A percentile compares a stretch with the other conserved stretches of the same genome.
Evolutionary conservation across 2,888 invertebrate species (phyloP).

Genomic region (Cryptocheilus praepositus): DNA sequence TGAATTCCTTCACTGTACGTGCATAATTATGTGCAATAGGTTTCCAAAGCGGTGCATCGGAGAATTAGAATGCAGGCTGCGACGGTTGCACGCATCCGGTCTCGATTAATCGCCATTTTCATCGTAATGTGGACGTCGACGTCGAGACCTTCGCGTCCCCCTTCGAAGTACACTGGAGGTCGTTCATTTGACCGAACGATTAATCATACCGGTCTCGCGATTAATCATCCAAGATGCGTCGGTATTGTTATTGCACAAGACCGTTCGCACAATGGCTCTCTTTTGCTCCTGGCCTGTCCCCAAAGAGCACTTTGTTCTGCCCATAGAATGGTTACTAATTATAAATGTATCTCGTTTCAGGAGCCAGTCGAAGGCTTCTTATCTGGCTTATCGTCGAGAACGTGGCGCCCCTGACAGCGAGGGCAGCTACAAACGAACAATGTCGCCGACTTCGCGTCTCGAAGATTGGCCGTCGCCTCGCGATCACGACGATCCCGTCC

Average conservation of each 20-base stretch:
- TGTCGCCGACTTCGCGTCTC: slow-evolving; percentile 79
- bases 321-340: slow-evolving; percentile 11
- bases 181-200: slow-evolving; percentile 26
- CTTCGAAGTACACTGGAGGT: slow-evolving; percentile 7
- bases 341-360: slow-evolving; percentile 74
- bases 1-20: not conserved
- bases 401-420: slow-evolving; percentile 83
- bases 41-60: slow-evolving; percentile 6
- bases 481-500: slow-evolving; percentile 68
- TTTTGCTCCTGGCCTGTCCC: slow-evolving; percentile 33
- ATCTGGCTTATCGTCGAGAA: slow-evolving; percentile 83
- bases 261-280: slow-evolving; percentile 34
- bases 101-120: slow-evolving; percentile 31
- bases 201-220: slow-evolving; percentile 34
- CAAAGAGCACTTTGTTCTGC: slow-evolving; percentile 36
- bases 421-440: slow-evolving; percentile 85
- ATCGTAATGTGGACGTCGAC: slow-evolving; percentile 18
- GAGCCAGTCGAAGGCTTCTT: slow-evolving; percentile 87
- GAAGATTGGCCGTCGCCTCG: slow-evolving; percentile 67
- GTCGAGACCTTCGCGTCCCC: slow-evolving; percentile 4
- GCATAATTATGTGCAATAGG: not conserved
- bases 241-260: slow-evolving; percentile 30
- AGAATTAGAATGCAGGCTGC: slow-evolving; percentile 38
- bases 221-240: slow-evolving; percentile 45
- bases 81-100: slow-evolving; percentile 37